These are phyloP conservation scores for Vireo griseus DNA, from an alignment of 2,797 vertebrate genomes.

Conservation along the genomic window DNA sequence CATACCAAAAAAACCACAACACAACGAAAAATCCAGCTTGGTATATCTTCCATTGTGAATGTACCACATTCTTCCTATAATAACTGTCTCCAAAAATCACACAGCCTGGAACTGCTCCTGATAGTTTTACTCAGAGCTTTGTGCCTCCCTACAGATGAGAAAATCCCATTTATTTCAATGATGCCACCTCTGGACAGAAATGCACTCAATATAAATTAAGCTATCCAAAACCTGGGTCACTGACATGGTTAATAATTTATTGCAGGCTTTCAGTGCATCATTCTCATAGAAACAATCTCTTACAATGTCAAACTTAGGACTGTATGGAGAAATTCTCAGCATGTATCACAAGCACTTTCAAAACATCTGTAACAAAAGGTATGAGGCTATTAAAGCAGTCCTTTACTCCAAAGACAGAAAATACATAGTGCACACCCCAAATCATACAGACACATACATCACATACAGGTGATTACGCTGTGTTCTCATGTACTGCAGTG, in stretches of 20 bases:
- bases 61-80: not conserved
- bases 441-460: not conserved
- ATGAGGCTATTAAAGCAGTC: not conserved
- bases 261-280: not conserved
- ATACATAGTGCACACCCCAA: not conserved
- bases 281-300: not conserved
- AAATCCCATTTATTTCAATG: not conserved
- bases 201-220: not conserved
- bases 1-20: not conserved
- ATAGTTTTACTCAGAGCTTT: not conserved
- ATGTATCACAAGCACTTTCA: not conserved
- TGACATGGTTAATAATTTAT: not conserved
- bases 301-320: not conserved
- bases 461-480: not conserved
- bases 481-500: not conserved
- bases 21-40: not conserved
- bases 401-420: not conserved
- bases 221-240: not conserved
- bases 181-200: not conserved
- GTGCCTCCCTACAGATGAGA: not conserved
- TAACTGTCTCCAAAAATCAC: not conserved
- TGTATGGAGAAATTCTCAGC: not conserved
- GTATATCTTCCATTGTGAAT: not conserved
- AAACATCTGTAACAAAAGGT: not conserved
- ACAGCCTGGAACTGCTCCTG: not conserved